These are phyloP conservation scores for Eudyptes chrysolophus DNA, from an alignment of 2,113 vertebrate species.

Conservation along the genomic window DNA sequence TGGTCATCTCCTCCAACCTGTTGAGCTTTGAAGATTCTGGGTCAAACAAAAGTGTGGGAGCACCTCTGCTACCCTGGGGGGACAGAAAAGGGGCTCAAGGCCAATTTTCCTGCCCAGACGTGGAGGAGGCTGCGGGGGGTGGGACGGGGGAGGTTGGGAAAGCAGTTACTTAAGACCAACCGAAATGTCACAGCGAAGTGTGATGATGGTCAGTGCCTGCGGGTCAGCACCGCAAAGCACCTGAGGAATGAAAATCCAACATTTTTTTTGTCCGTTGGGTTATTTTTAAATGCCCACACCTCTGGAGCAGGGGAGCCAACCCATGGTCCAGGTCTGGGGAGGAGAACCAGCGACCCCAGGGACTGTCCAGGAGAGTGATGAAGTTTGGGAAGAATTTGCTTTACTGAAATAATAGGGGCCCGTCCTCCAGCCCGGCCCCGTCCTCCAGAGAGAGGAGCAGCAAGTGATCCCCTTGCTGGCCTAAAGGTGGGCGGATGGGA, in stretches of 20 bases:
- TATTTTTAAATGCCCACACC: neutral
- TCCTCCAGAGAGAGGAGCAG: neutral
- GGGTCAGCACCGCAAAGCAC: neutral
- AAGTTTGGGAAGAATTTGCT: neutral
- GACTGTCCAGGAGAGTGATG: neutral
- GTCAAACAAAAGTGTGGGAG: neutral
- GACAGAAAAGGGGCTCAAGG: neutral
- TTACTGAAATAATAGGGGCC: neutral
- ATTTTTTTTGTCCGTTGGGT: neutral
- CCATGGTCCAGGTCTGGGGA: neutral
- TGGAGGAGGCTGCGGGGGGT: neutral
- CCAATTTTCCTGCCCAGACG: fast-evolving
- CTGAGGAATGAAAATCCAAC: neutral
- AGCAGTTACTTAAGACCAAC: neutral
- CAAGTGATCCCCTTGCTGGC: neutral
- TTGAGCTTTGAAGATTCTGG: neutral
- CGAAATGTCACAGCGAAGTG: neutral
- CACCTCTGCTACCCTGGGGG: neutral
- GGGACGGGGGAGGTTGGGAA: neutral
- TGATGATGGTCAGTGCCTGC: neutral
- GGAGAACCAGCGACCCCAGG: neutral
- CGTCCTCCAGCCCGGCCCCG: neutral
- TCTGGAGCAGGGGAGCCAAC: fast-evolving
- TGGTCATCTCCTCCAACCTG: neutral
- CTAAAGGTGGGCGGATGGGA: neutral